These are phyloP conservation scores for Hyla sarda DNA, from an alignment of 2,113 vertebrate genomes.

Conservation along the genomic window DNA sequence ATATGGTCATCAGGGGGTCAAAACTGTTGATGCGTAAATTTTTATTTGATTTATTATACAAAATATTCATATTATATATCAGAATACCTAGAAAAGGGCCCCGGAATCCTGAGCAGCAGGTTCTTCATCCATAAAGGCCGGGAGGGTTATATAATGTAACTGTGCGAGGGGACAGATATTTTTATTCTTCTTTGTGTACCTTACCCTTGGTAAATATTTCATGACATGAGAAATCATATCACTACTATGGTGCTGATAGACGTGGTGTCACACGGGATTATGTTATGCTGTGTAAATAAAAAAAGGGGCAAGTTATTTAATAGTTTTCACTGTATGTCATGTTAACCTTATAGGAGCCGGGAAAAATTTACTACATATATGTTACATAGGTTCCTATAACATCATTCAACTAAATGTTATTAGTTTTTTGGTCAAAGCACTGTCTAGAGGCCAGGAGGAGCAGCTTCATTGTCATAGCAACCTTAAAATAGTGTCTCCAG, in stretches of 20 bases:
- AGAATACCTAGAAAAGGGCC: not conserved
- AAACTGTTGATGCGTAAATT: too few species aligned
- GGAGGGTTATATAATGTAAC: not conserved
- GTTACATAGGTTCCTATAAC: too few species aligned
- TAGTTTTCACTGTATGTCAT: not conserved
- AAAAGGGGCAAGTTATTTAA: not conserved
- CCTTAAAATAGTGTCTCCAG: too few species aligned
- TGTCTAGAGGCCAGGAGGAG: too few species aligned
- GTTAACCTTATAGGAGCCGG: not conserved
- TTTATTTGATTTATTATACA: too few species aligned
- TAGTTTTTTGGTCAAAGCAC: too few species aligned
- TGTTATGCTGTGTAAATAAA: not conserved
- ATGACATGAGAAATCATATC: conserved; percentile 28
- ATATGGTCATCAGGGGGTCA: too few species aligned
- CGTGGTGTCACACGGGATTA: not conserved
- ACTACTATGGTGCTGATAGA: conserved; percentile 3
- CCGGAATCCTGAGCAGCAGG: not conserved
- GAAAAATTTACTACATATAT: not conserved
- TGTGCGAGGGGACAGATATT: not conserved
- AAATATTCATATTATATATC: not conserved
- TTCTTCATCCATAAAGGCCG: not conserved
- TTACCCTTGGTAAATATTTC: conserved; percentile 20
- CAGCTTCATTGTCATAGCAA: too few species aligned
- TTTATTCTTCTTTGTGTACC: not conserved
- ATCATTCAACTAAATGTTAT: too few species aligned